Base-by-base conservation (phyloP, 2,113 vertebrate species). In the Macquaria australasica region DNA sequence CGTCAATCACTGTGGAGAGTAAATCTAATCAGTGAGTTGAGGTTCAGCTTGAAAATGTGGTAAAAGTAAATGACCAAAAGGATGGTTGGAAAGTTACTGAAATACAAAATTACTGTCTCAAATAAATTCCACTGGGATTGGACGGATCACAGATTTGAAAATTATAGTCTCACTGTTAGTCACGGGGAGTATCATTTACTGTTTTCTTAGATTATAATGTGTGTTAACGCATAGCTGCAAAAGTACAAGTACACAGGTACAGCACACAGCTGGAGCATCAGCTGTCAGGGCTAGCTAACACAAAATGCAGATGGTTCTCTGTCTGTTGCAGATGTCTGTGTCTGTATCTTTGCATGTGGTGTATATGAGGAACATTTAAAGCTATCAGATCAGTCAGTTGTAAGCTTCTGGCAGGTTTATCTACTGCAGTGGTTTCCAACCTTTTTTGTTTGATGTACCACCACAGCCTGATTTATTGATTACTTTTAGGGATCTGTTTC, bases 1-100 rank as follows among this genome's bases (percentile, higher is more conserved):
- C 28, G 63, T 78, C 37, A 48, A 45, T 81, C 64, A 73, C 55
- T 10, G 20, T 28, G 50, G 62, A 69, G 64, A 41, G 70, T 39
- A 59, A 25, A 28, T 73, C 1, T 9, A 3, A 21, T 69, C 45
- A 63, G 21, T 50, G 50, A 73, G 31, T 10, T 51, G 48, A 58
- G 21, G 8, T 63, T 23, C 23, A 8, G 41, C 11, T 59, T 51
- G 39, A 69, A 79, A 67, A 56, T 60, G 41, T 53, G 10, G 20
- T n/a, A 20, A 48, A 60, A n/a, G 21, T 12, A 74, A 69, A 77
- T 10, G n/a, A 20, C 6, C 16, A 23, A 48, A 87, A 70, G 8
- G 28, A 39, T 53, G 10, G 3, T 8, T 15, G 14, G 60, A 28
- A 72, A 4, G 5, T 56, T n/a, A 18, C 53, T 63, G 55, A 58